Evolutionary conservation across 2,888 invertebrate species (phyloP), one percentile per base, ranked within the genome.

Genomic region (Cantharis rufa): DNA sequence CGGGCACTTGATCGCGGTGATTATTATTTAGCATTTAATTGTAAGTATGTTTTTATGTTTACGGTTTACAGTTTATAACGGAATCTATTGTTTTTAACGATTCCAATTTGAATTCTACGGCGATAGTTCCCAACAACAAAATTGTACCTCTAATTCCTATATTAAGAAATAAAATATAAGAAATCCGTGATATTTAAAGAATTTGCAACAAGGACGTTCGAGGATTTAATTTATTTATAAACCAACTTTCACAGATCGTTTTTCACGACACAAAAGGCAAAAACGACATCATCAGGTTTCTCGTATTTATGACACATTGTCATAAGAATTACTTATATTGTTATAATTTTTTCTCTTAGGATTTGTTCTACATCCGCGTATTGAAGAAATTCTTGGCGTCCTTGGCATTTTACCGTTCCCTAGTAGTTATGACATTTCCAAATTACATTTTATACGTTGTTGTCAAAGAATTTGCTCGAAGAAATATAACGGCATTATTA

Each of bases 361-460:
- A 61, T 15, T 68, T 73, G 72, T 74, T 72, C 21, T 72, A 76
- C 77, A 80, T 81, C 81, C 81, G 79, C 70, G 77, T 81, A 71
- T 70, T 64, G 68, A 32, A 70, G 70, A 72, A 81, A 83, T 83
- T 82, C 81, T 84, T 81, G 86, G 82, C 85, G 81, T 82, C 86
- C 86, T 86, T 86, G 86, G 85, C 86, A 86, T 86, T 86, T 86
- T 82, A 81, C 83, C 82, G 80, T 83, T 81, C 77, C 78, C 77
- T 32, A 68, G 61, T 61, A 32, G 62, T 64, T 70, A 69, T 69
- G 28, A 74, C 70, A 74, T 74, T 74, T 64, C 70, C 64, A 48
- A 73, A 73, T 73, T 63, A 48, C 24, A 62, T 28, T 61, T 16
- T 70, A 71, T 68, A 73, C 73, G 73, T 73, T 69, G 73, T 73